phyloP scores from a whole-genome alignment of 2,888 invertebrate species.

The Omphaloscelis lunosa region DNA sequence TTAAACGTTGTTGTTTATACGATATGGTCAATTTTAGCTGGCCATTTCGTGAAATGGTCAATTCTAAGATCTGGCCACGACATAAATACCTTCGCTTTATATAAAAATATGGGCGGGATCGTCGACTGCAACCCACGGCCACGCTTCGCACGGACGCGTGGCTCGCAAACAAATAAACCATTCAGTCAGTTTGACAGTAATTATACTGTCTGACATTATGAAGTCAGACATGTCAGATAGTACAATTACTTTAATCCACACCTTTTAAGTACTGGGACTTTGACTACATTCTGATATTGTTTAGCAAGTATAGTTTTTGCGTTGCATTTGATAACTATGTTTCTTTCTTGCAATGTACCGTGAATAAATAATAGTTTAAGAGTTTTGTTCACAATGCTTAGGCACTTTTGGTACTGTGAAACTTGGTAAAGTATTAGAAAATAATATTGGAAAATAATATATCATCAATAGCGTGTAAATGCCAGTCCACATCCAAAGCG shows the following conservation, averaged over 20 bases:
- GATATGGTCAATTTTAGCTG: too few species aligned
- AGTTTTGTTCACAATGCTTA: not conserved
- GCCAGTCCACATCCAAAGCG: conserved; percentile 29
- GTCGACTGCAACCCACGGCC: too few species aligned
- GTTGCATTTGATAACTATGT: too few species aligned
- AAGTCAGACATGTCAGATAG: not conserved
- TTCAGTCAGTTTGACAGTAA: not conserved
- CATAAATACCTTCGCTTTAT: not conserved
- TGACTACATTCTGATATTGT: too few species aligned
- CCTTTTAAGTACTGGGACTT: not conserved
- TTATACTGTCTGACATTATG: not conserved
- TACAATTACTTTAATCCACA: not conserved
- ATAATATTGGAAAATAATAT: not conserved
- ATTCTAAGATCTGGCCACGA: too few species aligned
- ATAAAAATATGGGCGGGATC: not conserved
- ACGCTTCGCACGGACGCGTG: not conserved
- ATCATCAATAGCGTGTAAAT: not conserved
- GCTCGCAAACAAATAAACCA: not conserved
- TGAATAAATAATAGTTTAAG: not conserved
- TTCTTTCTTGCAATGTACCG: not conserved
- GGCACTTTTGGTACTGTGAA: not conserved
- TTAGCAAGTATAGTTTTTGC: not conserved
- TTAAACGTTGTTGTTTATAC: too few species aligned
- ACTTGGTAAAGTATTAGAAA: not conserved
- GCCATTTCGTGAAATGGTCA: too few species aligned